Evolutionary conservation across 2,797 vertebrate species (phyloP), one percentile per base, ranked within the genome.

Genomic region (Amblyraja radiata): DNA sequence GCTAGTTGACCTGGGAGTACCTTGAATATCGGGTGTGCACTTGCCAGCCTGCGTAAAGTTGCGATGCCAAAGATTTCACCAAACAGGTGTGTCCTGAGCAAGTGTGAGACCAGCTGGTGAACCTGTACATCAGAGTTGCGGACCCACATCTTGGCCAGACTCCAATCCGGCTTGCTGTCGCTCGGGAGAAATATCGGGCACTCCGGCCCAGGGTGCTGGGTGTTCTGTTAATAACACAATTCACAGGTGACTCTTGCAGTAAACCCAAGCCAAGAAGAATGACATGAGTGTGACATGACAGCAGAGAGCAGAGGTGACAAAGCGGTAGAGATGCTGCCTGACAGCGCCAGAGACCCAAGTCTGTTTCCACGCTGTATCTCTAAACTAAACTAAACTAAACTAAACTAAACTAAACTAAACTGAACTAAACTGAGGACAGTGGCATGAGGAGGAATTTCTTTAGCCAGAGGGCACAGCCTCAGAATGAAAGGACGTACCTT

Each of bases 161-260:
- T 6, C 86, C 86, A 90, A 6, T 65, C 86, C 16, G 68, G 68
- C 6, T 90, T n/a, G 63, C 61, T 32, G 61, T 90, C 86, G 8
- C 8, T 90, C 6, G 86, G 86, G 2, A 90, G 86, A n/a, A 90
- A 90, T 8, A 90, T 90, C 2, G 86, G 86, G 86, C 36, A 68
- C 7, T 90, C n/a, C 36, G 28, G 13, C 32, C 86, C 84, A 7
- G 63, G 86, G 0, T 90, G 28, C 86, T 90, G 86, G 6, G 32
- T 68, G 61, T 90, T 65, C 86, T 90, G 86, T 7, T 13, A 68
- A 84, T 58, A 10, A 14, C 54, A 84, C 21, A 84, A 61, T 11
- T 84, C 61, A 84, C 54, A n/a, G n/a, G 28, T n/a, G 76, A 13
- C 9, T 0, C 13, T 84, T 8, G 18, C 81, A 11, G 21, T 84